Percentiles rank a stretch among this genome's conserved stretches.
Conservation (phyloP, 2,797 vertebrate species). For the Loris lydekkerianus region DNA sequence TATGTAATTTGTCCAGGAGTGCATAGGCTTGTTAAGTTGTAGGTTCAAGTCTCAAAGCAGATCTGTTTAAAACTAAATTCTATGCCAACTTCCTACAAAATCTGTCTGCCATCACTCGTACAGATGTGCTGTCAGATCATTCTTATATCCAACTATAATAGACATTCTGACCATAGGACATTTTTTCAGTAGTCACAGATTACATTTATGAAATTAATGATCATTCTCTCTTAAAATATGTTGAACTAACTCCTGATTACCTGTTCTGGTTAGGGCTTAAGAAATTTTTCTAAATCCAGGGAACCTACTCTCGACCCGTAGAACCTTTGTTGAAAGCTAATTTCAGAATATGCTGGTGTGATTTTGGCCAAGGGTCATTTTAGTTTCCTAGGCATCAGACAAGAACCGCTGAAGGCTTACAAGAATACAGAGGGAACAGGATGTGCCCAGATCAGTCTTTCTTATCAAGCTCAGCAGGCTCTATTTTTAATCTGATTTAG, state of each 20-base stretch:
- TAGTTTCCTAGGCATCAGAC: not conserved
- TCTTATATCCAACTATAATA: not conserved
- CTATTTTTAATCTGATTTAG: slow-evolving; percentile 53
- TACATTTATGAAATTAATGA: not conserved
- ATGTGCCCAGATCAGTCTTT: not conserved
- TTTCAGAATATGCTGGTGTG: not conserved
- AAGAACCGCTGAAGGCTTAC: not conserved
- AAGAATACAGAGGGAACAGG: not conserved
- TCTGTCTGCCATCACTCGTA: not conserved
- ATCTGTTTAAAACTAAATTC: not conserved
- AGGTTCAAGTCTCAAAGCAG: not conserved
- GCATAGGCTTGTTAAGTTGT: not conserved
- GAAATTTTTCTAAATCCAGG: slow-evolving; percentile 38
- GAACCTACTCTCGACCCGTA: not conserved
- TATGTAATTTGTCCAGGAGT: not conserved
- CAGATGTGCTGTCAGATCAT: not conserved
- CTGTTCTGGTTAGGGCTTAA: slow-evolving; percentile 37
- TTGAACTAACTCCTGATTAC: not conserved
- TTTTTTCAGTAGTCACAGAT: not conserved
- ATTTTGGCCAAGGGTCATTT: not conserved
- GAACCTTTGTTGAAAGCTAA: slow-evolving; percentile 41
- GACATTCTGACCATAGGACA: not conserved
- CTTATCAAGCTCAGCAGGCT: not conserved
- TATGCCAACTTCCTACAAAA: not conserved
- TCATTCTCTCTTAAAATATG: not conserved